Evolutionary conservation across 2,113 vertebrate genomes (phyloP).

Genomic region (Rhabdomys dilectus): DNA sequence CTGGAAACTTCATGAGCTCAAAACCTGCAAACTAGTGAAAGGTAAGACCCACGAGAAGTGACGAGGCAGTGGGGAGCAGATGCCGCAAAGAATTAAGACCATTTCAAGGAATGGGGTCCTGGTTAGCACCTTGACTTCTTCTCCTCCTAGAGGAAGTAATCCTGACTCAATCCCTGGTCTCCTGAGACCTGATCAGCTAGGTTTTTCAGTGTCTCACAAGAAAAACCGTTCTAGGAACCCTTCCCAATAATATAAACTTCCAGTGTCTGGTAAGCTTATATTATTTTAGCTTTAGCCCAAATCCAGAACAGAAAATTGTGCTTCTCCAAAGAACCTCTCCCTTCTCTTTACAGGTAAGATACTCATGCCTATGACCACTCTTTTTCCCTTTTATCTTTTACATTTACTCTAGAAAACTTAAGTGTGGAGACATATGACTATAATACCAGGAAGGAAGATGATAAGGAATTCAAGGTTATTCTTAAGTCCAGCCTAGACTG

Average conservation of each 20-base stretch:
- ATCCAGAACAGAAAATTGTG: background rate
- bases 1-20: background rate
- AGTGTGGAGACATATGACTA: background rate
- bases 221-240: background rate
- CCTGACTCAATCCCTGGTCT: background rate
- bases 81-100: background rate
- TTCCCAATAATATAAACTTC: background rate
- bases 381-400: background rate
- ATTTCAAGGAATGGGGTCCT: background rate
- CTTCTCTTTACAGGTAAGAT: background rate
- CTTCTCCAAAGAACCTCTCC: background rate
- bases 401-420: background rate
- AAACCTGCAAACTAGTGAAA: background rate
- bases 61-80: too few species aligned
- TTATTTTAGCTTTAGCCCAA: background rate
- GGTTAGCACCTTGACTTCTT: background rate
- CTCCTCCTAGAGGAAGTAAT: background rate
- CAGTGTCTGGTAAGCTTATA: background rate
- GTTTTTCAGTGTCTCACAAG: background rate
- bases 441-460: background rate
- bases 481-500: background rate
- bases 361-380: background rate
- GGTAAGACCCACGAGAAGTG: background rate
- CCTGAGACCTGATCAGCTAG: background rate
- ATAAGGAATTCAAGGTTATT: background rate